A percentile compares a stretch with the other conserved stretches of the same genome.
Evolutionary conservation across 35 echinoderm and acorn worm species (phyloP).

Genomic region (Heliocidaris erythrogramma): DNA sequence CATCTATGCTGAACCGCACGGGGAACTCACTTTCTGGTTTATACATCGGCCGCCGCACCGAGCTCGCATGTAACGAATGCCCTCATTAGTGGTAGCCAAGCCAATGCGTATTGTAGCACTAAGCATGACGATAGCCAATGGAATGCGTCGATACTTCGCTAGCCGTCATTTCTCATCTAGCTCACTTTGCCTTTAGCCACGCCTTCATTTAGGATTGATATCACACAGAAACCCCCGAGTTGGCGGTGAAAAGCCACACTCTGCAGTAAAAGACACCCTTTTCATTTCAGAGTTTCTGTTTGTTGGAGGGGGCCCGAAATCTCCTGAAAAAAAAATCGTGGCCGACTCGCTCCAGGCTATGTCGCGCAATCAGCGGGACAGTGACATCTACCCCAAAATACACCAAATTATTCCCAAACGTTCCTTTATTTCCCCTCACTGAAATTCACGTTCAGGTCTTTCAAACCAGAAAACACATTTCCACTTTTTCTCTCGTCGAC

Average conservation of each 20-base stretch:
- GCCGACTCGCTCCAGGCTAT: conserved; percentile 27
- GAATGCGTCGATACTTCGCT: conserved; percentile 24
- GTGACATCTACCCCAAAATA: conserved; percentile 16
- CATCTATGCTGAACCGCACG: conserved; percentile 38
- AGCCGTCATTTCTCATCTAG: conserved; percentile 24
- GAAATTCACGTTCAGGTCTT: not conserved
- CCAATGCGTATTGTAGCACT: not conserved
- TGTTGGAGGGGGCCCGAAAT: not conserved
- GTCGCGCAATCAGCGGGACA: conserved; percentile 36
- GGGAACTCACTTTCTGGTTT: conserved; percentile 34
- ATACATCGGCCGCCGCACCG: conserved; percentile 1
- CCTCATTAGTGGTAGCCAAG: conserved; percentile 23
- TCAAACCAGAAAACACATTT: not conserved
- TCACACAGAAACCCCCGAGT: conserved; percentile 12
- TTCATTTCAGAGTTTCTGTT: not conserved
- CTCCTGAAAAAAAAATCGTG: not conserved
- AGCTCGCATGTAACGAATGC: conserved; percentile 43
- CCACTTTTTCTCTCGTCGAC: not conserved
- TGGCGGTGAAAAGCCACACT: conserved; percentile 23
- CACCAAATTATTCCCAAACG: not conserved
- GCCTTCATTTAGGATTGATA: conserved; percentile 28
- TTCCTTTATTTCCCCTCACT: not conserved
- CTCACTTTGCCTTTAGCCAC: conserved; percentile 12
- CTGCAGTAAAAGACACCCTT: not conserved
- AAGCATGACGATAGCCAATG: conserved; percentile 29